Conservation (phyloP, 2,113 vertebrate species). For the Australoheros scitulus region DNA sequence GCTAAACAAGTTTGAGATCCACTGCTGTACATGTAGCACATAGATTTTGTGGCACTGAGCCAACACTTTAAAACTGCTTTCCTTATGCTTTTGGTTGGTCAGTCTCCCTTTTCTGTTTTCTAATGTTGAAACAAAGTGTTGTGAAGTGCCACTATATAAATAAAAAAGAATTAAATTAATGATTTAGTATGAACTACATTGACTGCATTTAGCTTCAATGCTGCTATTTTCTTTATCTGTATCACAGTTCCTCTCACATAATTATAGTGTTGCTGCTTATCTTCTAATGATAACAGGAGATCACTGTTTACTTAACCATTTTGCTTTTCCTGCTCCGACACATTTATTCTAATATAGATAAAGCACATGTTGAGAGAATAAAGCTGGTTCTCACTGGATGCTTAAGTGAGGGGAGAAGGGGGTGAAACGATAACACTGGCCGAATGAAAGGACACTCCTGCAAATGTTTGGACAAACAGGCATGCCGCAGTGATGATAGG, state of each 20-base stretch:
- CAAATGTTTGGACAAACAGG: conserved; percentile 10
- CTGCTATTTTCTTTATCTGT: neutral
- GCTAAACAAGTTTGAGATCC: neutral
- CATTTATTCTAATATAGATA: neutral
- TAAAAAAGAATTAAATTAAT: neutral
- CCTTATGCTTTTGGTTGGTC: neutral
- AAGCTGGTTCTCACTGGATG: neutral
- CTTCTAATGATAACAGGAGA: neutral
- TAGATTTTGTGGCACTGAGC: no score
- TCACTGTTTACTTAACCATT: neutral
- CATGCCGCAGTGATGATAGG: neutral
- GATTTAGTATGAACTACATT: neutral
- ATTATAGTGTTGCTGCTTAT: neutral
- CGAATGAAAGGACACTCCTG: conserved; percentile 2
- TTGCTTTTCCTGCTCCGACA: neutral
- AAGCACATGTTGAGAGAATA: neutral
- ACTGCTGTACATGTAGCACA: no score
- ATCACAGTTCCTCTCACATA: neutral
- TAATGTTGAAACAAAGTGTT: neutral
- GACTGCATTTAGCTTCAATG: neutral
- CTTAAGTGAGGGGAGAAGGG: neutral
- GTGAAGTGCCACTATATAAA: neutral
- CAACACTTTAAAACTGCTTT: no score
- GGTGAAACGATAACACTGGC: conserved; percentile 1
- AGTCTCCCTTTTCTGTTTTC: neutral